Evolutionary conservation across 23 tunicate species (phyloP), one percentile per base, ranked within the genome.

Genomic region (Diplosoma virens): DNA sequence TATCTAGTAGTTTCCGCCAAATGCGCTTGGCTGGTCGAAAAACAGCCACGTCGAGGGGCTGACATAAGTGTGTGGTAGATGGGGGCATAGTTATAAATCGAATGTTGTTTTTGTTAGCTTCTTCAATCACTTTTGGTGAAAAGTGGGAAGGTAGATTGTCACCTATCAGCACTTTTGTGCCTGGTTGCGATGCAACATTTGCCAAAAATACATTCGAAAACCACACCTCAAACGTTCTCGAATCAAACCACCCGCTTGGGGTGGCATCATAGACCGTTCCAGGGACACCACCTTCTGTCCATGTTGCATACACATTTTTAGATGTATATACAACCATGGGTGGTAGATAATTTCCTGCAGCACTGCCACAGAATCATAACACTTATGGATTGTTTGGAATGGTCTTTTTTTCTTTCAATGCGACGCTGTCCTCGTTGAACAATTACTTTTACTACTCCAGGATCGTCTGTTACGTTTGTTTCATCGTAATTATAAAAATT

Each of bases 41-140:
- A 3, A 73, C 79, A 17, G 79, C 79, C 23, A 73, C 79, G 37
- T 73, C 79, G 24, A 73, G 64, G 7, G 79, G 79, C 25, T 73
- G 79, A 24, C 63, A 54, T 5, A 70, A 24, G 21, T 70, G 76
- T 3, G 56, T 41, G 66, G 56, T 37, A 21, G 16, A 11, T 3
- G 52, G 74, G 17, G 74, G 74, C 74, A 67, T 34, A 25, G 74
- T 67, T 3, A 67, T 37, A 67, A 35, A 67, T 18, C 25, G 20
- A 17, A 67, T 67, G 23, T 67, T 35, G 52, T 11, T 4, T 9
- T 22, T 14, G 3, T 28, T 54, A 3, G 64, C 23, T 27, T 73
- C 67, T 18, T 52, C 14, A 9, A 73, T 52, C 2, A 73, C 79
- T 30, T 73, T 30, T 20, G 25, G 20, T 6, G 64, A 52, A 30